Percentiles rank a stretch among this genome's conserved stretches.
Evolutionary conservation across 2,888 invertebrate species (phyloP).

Genomic region (Cantharis rustica): DNA sequence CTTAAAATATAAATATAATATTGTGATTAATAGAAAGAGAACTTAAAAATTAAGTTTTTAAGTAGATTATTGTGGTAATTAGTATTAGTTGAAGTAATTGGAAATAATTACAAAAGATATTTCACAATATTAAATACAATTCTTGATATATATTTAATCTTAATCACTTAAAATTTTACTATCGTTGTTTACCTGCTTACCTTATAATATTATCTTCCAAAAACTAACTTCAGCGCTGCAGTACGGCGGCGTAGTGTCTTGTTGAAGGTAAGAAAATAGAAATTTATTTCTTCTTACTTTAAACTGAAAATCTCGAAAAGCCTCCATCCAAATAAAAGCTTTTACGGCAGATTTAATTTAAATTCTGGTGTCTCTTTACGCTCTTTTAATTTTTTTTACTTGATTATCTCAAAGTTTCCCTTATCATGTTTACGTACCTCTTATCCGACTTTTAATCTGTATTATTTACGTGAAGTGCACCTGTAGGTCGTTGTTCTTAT

Average conservation of each 20-base stretch:
- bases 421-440: background rate
- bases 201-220: background rate
- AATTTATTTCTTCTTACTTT: no score
- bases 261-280: background rate
- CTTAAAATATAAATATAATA: background rate
- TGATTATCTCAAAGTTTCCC: background rate
- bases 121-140: background rate
- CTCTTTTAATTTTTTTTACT: background rate
- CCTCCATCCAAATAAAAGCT: no score
- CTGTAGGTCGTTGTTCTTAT: background rate
- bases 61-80: no score
- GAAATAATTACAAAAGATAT: background rate
- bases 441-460: background rate
- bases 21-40: no score
- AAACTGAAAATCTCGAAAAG: no score
- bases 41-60: no score
- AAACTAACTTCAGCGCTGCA: background rate
- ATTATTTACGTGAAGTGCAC: background rate
- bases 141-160: background rate
- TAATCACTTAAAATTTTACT: background rate
- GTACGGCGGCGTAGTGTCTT: background rate
- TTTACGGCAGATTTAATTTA: no score
- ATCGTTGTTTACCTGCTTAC: background rate
- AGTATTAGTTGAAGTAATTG: background rate
- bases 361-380: no score